phyloP scores from a whole-genome alignment of 2,888 invertebrate genomes.

The Bembecia ichneumoniformis region DNA sequence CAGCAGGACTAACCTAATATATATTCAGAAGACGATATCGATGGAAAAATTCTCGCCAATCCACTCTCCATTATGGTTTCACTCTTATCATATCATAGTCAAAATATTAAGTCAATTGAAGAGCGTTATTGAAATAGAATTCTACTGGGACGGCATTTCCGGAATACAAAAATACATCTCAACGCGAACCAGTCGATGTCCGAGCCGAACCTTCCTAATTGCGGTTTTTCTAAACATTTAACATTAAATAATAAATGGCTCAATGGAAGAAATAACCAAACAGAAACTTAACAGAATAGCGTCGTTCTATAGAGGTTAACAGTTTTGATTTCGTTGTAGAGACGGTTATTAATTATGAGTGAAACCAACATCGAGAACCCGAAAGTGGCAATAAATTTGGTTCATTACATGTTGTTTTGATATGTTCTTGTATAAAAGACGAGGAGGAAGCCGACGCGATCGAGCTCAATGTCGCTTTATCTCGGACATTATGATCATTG shows the following conservation, averaged over 20 bases:
- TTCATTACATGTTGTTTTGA: neutral
- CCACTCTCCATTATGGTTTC: no score
- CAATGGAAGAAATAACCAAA: no score
- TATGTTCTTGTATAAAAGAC: neutral
- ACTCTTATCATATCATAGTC: neutral
- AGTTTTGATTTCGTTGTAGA: no score
- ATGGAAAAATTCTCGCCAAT: no score
- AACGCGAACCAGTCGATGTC: slow-evolving; percentile 9
- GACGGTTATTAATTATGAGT: slow-evolving; percentile 1
- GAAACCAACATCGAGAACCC: neutral
- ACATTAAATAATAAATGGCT: slow-evolving; percentile 21
- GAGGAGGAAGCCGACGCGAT: neutral
- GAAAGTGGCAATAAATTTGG: neutral
- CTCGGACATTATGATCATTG: neutral
- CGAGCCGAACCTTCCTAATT: slow-evolving; percentile 21
- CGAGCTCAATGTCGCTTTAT: neutral
- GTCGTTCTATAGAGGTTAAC: no score
- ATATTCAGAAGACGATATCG: no score
- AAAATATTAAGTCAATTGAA: slow-evolving; percentile 3
- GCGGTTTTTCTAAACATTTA: slow-evolving; percentile 28
- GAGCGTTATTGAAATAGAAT: slow-evolving; percentile 6
- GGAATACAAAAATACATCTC: slow-evolving; percentile 4
- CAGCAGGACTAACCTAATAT: no score
- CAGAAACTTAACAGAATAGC: no score
- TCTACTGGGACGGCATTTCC: slow-evolving; percentile 37